Percentiles rank a stretch among this genome's conserved stretches.
These are phyloP conservation scores for Percina caprodes DNA, from an alignment of 2,113 vertebrate species.

Conservation along the genomic window DNA sequence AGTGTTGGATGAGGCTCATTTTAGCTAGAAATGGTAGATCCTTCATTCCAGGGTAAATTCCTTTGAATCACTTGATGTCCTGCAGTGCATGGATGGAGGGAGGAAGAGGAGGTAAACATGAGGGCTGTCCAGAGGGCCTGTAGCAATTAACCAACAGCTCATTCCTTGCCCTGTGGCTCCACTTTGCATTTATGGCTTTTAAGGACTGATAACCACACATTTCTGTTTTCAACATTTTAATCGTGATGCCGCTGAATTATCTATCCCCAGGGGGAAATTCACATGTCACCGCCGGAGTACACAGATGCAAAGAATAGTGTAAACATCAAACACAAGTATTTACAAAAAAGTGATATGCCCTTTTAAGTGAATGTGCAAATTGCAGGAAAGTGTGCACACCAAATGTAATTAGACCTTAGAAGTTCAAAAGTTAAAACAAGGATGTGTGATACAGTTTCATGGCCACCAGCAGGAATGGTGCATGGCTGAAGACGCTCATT, in stretches of 20 bases:
- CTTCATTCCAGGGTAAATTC: slow-evolving; percentile 74
- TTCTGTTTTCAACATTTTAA: neutral
- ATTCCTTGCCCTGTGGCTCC: neutral
- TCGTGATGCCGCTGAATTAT: neutral
- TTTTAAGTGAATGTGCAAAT: neutral
- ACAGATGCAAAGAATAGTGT: neutral
- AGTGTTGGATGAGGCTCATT: slow-evolving; percentile 58
- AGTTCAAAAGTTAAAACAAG: neutral
- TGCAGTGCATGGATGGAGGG: slow-evolving; percentile 2
- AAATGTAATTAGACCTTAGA: too few species aligned
- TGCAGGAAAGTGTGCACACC: neutral
- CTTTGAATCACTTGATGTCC: slow-evolving; percentile 47
- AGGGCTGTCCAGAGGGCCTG: slow-evolving; percentile 1
- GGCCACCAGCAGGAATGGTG: neutral
- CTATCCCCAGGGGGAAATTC: neutral
- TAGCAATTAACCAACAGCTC: neutral
- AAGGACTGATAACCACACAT: neutral
- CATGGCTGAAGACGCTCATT: too few species aligned
- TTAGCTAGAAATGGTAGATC: slow-evolving; percentile 66
- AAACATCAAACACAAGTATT: neutral
- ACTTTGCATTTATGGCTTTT: neutral
- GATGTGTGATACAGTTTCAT: neutral
- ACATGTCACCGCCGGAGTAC: neutral
- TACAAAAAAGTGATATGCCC: neutral
- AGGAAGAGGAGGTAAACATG: slow-evolving; percentile 47